phyloP scores from a whole-genome alignment of 1,140 invertebrate species.

The Pseudomyrmex sp. region DNA sequence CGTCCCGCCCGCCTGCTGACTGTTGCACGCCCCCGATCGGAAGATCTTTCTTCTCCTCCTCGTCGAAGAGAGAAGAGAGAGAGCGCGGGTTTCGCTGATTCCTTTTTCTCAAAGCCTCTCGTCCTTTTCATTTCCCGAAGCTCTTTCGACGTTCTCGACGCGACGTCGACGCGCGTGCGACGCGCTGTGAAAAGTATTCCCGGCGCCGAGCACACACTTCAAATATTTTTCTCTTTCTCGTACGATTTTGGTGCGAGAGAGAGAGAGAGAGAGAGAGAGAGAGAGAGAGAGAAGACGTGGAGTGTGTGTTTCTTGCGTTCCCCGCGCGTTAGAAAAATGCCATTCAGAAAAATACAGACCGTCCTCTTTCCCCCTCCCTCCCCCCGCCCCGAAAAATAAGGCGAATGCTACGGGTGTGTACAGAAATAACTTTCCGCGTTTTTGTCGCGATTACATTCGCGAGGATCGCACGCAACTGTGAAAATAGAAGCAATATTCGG shows the following conservation, averaged over 20 bases:
- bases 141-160: neutral
- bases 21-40: conserved; percentile 66
- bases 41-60: conserved; percentile 18
- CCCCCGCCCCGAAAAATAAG: neutral
- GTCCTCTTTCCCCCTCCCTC: neutral
- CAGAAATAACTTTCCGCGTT: neutral
- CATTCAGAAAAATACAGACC: conserved; percentile 24
- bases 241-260: conserved; percentile 16
- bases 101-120: neutral
- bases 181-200: conserved; percentile 31
- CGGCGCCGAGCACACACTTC: conserved; percentile 12
- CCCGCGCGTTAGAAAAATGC: conserved; percentile 21
- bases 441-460: conserved; percentile 5
- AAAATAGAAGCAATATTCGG: conserved; percentile 10
- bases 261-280: neutral
- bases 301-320: conserved; percentile 42
- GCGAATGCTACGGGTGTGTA: neutral
- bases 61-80: neutral
- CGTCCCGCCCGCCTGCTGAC: conserved; percentile 59
- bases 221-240: conserved; percentile 54
- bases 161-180: neutral
- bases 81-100: neutral
- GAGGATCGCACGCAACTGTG: neutral
- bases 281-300: neutral
- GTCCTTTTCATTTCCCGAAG: conserved; percentile 25